Evolutionary conservation across 1,140 invertebrate genomes (phyloP), one percentile per base, ranked within the genome.

Genomic region (Cyrtorhinus lividipennis): DNA sequence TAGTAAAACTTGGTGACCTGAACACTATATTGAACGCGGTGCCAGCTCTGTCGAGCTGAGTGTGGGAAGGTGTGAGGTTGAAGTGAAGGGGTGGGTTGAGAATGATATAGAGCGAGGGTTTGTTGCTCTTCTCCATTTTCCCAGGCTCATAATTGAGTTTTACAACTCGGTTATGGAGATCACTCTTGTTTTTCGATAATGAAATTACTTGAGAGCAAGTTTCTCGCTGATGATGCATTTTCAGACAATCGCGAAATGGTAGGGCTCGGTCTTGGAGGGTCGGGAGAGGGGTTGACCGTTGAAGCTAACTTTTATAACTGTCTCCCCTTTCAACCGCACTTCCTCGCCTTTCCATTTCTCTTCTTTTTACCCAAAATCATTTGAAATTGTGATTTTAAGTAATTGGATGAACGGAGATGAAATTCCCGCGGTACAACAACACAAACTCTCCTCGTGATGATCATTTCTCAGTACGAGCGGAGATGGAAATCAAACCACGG

Each of bases 381-480:
- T 53, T 53, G 48, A 53, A 53, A 53, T 53, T 53, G 48, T 53
- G 48, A 53, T 53, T 53, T 22, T 53, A 53, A 53, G 48, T 53
- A 53, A 53, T 53, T 53, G 48, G 20, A 53, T 53, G n/a, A n/a
- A n/a, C n/a, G n/a, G n/a, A n/a, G n/a, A n/a, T n/a, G n/a, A n/a
- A n/a, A n/a, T n/a, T n/a, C n/a, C n/a, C n/a, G n/a, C n/a, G n/a
- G n/a, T n/a, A n/a, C n/a, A n/a, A n/a, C n/a, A n/a, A n/a, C n/a
- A n/a, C n/a, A n/a, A n/a, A n/a, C n/a, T n/a, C n/a, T n/a, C n/a
- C n/a, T n/a, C n/a, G n/a, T n/a, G n/a, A n/a, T n/a, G n/a, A n/a
- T n/a, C n/a, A n/a, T n/a, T n/a, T n/a, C n/a, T n/a, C n/a, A n/a
- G n/a, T n/a, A n/a, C n/a, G n/a, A n/a, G n/a, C n/a, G n/a, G n/a